These are phyloP conservation scores for Philotrypesis tridentata DNA, from an alignment of 1,140 invertebrate species.

Conservation along the genomic window DNA sequence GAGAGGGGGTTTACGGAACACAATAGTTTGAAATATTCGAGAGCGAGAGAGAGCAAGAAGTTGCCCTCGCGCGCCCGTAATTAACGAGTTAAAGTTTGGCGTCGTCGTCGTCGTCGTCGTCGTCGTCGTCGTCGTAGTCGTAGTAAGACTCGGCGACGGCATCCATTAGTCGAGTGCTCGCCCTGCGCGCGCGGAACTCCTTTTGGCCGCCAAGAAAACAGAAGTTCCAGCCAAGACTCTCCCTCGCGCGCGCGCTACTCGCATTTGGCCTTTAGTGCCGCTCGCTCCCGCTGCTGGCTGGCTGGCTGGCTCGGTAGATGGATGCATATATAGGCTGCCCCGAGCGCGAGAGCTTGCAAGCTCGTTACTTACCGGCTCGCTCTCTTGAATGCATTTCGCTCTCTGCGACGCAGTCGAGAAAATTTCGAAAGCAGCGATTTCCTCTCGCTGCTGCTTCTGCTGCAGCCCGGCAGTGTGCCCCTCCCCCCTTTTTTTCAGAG, in stretches of 20 bases:
- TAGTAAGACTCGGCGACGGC: conserved; percentile 65
- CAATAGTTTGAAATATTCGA: conserved; percentile 76
- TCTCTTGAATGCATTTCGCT: conserved; percentile 42
- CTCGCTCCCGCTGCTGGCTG: neutral
- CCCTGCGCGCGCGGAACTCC: conserved; percentile 64
- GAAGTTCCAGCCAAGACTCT: conserved; percentile 51
- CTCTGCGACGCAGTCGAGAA: conserved; percentile 2
- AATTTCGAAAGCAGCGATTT: conserved; percentile 49
- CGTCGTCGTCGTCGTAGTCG: conserved; percentile 53
- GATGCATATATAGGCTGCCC: neutral
- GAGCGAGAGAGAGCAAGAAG: conserved; percentile 68
- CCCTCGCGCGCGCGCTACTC: conserved; percentile 6
- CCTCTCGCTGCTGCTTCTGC: neutral
- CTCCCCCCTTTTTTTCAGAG: neutral
- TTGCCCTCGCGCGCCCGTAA: conserved; percentile 72
- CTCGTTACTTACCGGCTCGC: conserved; percentile 45
- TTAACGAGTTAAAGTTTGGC: conserved; percentile 76
- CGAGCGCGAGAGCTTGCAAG: conserved; percentile 40
- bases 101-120: too few species aligned
- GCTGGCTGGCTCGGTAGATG: neutral
- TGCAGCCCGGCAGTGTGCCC: neutral
- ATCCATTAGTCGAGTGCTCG: conserved; percentile 74
- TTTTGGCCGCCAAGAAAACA: conserved; percentile 73
- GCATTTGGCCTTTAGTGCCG: conserved; percentile 39
- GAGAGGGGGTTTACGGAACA: conserved; percentile 71